phyloP scores from a whole-genome alignment of 2,113 vertebrate species.

The Glaucidium brasilianum region DNA sequence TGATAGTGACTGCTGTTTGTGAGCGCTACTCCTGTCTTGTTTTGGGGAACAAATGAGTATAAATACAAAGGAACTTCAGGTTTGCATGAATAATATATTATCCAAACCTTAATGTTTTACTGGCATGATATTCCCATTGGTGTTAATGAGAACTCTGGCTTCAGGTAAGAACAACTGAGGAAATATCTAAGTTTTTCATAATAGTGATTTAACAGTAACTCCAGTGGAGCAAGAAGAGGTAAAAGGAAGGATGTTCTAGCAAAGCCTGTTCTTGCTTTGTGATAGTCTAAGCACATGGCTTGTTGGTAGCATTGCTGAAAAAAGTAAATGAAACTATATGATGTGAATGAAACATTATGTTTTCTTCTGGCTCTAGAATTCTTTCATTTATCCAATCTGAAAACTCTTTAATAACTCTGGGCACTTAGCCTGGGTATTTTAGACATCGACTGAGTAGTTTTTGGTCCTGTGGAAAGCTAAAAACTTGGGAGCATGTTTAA shows the following conservation, averaged over 20 bases:
- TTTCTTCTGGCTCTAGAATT: not conserved
- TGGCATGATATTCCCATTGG: not conserved
- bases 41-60: not conserved
- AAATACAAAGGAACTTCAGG: not conserved
- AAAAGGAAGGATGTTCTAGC: not conserved
- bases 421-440: not conserved
- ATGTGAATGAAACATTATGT: not conserved
- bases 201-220: not conserved
- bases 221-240: not conserved
- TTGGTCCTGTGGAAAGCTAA: not conserved
- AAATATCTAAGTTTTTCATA: not conserved
- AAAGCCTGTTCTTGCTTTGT: not conserved
- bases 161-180: not conserved
- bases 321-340: not conserved
- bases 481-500: not conserved
- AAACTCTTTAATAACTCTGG: not conserved
- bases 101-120: not conserved
- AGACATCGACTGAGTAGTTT: not conserved
- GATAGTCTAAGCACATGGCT: rapidly evolving
- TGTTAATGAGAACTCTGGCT: not conserved
- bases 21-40: not conserved
- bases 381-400: not conserved
- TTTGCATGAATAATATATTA: not conserved
- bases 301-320: not conserved
- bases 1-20: not conserved